These are phyloP conservation scores for Falco peregrinus DNA, from an alignment of 2,797 vertebrate species.

Conservation along the genomic window DNA sequence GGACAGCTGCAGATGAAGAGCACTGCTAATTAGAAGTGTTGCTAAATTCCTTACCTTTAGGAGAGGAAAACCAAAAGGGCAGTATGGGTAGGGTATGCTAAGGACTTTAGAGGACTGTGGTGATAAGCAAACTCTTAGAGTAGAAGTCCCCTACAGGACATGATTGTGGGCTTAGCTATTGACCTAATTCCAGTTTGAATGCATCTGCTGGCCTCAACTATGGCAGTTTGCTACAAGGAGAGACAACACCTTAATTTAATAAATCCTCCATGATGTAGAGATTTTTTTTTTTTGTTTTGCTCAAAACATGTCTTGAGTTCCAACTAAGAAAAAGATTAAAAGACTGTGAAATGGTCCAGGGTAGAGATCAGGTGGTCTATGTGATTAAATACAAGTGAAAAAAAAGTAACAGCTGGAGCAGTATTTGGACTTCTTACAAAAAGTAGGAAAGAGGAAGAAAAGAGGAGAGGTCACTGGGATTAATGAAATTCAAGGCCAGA, in stretches of 20 bases:
- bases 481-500: neutral
- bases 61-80: neutral
- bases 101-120: neutral
- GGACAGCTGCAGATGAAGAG: neutral
- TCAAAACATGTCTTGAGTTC: neutral
- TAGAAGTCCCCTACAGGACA: neutral
- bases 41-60: neutral
- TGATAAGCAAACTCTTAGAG: neutral
- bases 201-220: neutral
- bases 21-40: neutral
- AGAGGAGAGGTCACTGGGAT: neutral
- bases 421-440: neutral
- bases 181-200: neutral
- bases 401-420: neutral
- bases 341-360: neutral
- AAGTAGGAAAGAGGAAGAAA: neutral
- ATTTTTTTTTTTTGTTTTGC: neutral
- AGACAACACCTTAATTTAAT: neutral
- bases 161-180: neutral
- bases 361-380: neutral
- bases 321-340: neutral
- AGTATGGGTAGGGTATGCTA: rapidly evolving
- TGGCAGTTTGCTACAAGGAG: neutral
- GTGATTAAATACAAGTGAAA: neutral
- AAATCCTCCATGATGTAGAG: neutral